Percentiles rank a stretch among this genome's conserved stretches.
These are phyloP conservation scores for Anguilla obscura DNA, from an alignment of 2,797 vertebrate species.

Conservation along the genomic window DNA sequence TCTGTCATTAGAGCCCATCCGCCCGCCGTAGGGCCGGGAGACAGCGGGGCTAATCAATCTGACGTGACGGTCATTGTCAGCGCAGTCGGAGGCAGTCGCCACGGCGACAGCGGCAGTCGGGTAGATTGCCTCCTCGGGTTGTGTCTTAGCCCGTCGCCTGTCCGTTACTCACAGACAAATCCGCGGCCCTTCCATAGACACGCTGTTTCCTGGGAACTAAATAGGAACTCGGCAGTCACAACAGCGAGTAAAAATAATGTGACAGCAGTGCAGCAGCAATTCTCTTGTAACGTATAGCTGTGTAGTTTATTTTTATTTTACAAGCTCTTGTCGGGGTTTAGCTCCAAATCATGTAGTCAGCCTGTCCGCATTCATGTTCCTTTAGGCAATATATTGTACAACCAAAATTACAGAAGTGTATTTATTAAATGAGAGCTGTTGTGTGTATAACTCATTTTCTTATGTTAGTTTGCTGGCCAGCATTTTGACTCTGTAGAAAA, in stretches of 20 bases:
- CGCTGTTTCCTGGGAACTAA: not conserved
- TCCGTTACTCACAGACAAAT: not conserved
- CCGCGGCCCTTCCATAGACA: not conserved
- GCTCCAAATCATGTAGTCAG: not conserved
- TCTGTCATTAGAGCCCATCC: not conserved
- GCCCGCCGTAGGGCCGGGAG: not conserved
- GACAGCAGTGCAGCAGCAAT: not conserved
- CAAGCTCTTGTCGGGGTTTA: not conserved
- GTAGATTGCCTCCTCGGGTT: constrained; percentile 2
- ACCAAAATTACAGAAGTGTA: not conserved
- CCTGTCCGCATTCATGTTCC: not conserved
- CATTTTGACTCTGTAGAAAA: not conserved
- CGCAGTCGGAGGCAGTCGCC: not conserved
- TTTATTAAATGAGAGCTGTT: not conserved
- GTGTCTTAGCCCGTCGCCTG: not conserved
- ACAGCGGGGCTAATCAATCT: not conserved
- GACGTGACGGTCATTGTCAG: not conserved
- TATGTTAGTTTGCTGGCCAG: not conserved
- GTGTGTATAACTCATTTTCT: not conserved
- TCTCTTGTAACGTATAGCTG: not conserved
- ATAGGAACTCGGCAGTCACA: not conserved
- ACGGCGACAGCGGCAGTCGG: not conserved
- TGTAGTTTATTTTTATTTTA: not conserved
- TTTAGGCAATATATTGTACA: not conserved
- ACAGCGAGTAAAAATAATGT: not conserved